Percentiles rank a stretch among this genome's conserved stretches.
Evolutionary conservation across 2,797 vertebrate species (phyloP).

Genomic region (Rhyacichthys aspro): DNA sequence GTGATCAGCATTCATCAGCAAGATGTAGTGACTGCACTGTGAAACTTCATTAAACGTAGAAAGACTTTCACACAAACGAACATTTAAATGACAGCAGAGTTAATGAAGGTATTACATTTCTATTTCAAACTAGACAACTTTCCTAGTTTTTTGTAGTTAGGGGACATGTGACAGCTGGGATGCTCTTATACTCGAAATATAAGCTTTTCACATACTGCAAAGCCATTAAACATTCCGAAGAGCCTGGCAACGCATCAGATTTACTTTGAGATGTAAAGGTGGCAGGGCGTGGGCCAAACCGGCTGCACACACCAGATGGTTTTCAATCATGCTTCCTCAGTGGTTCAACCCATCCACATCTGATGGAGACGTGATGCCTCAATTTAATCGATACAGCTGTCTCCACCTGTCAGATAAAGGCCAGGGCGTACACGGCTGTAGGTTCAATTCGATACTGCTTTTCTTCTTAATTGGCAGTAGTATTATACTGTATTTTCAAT

Average conservation of each 20-base stretch:
- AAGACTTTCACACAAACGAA: too few relatives aligned
- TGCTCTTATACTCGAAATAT: constrained; percentile 1
- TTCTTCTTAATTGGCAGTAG: constrained; percentile 5
- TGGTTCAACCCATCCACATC: constrained; percentile 4
- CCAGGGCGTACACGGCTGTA: background rate
- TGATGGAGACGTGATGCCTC: constrained; percentile 11
- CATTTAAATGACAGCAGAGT: too few relatives aligned
- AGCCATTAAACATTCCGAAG: background rate
- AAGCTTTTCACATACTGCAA: background rate
- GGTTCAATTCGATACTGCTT: background rate
- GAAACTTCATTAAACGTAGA: too few relatives aligned
- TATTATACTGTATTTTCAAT: background rate
- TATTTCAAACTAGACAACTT: too few relatives aligned
- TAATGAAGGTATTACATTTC: too few relatives aligned
- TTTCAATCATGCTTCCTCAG: constrained; percentile 10
- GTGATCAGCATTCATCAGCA: too few relatives aligned
- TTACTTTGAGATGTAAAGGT: constrained; percentile 7
- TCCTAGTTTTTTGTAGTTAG: background rate
- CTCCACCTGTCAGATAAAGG: constrained; percentile 14
- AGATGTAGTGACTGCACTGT: too few relatives aligned
- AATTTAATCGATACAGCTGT: constrained; percentile 13
- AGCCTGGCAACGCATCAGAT: background rate
- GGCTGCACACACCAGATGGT: constrained; percentile 1
- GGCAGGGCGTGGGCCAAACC: background rate
- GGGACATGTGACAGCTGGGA: constrained; percentile 3